Evolutionary conservation across 2,888 invertebrate genomes (phyloP).

Genomic region (Cephonodes hylas): DNA sequence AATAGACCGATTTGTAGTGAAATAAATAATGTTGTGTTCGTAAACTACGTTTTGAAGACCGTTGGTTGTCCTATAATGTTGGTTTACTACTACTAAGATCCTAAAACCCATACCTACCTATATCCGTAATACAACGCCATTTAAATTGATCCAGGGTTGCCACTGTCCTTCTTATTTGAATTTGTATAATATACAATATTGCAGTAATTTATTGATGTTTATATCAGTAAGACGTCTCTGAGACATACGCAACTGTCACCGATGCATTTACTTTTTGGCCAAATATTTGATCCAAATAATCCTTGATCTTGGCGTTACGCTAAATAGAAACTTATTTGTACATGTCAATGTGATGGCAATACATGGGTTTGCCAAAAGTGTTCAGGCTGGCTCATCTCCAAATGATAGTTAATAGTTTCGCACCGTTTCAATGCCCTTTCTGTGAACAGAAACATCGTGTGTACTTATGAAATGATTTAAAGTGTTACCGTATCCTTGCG

Average conservation of each 20-base stretch:
- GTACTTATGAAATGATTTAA: conserved; percentile 1
- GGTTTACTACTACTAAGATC: too few species aligned
- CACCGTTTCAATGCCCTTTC: conserved; percentile 1
- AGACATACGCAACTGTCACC: not conserved
- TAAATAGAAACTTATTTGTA: conserved; percentile 8
- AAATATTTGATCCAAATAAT: not conserved
- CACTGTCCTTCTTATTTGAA: too few species aligned
- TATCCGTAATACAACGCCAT: too few species aligned
- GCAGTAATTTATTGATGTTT: not conserved
- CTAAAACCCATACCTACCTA: too few species aligned
- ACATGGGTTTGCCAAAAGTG: conserved; percentile 1
- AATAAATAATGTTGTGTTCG: too few species aligned
- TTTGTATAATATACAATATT: not conserved
- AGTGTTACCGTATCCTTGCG: not conserved
- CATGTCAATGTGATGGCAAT: conserved; percentile 2
- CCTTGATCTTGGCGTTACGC: conserved; percentile 8
- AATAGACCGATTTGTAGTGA: too few species aligned
- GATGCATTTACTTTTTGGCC: not conserved
- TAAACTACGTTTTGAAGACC: too few species aligned
- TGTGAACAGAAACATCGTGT: not conserved
- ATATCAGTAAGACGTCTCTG: not conserved
- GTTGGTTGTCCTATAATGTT: too few species aligned
- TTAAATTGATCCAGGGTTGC: too few species aligned
- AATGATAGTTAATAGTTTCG: conserved; percentile 8
- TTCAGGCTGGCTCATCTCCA: conserved; percentile 8